phyloP scores from a whole-genome alignment of 2,113 vertebrate species.

The Hoplias malabaricus region DNA sequence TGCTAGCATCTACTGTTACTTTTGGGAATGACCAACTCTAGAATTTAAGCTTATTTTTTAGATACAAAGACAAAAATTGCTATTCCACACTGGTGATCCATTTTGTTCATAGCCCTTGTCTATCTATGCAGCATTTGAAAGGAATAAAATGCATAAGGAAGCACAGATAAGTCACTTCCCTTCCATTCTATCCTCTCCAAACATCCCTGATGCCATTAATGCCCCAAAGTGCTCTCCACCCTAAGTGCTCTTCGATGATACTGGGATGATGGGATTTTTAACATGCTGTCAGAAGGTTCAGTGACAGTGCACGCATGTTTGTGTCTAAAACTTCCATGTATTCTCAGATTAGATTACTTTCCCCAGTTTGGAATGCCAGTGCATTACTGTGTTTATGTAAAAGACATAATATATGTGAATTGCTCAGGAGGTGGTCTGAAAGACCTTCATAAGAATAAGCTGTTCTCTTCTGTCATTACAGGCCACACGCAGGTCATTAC shows the following conservation, averaged over 20 bases:
- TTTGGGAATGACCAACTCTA: no score
- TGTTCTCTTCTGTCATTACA: conserved; percentile 21
- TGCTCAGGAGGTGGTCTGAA: not conserved
- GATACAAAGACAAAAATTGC: not conserved
- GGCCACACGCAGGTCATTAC: conserved; percentile 38
- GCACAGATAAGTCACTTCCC: not conserved
- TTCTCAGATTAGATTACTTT: no score
- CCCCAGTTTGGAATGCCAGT: no score
- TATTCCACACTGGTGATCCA: not conserved
- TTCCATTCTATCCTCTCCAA: not conserved
- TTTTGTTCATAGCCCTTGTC: not conserved
- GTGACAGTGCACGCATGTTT: not conserved
- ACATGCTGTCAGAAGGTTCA: not conserved
- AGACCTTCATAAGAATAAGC: conserved; percentile 32
- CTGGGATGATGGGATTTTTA: not conserved
- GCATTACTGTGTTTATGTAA: not conserved
- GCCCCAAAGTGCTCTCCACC: not conserved
- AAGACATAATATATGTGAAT: not conserved
- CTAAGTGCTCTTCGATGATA: not conserved
- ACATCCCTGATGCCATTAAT: not conserved
- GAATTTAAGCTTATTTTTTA: no score
- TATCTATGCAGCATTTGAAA: not conserved
- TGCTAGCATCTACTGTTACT: no score
- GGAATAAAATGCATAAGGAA: no score
- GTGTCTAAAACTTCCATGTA: not conserved